Base-by-base conservation (phyloP, 2,888 invertebrate genomes). In the Sialis fuliginosa region DNA sequence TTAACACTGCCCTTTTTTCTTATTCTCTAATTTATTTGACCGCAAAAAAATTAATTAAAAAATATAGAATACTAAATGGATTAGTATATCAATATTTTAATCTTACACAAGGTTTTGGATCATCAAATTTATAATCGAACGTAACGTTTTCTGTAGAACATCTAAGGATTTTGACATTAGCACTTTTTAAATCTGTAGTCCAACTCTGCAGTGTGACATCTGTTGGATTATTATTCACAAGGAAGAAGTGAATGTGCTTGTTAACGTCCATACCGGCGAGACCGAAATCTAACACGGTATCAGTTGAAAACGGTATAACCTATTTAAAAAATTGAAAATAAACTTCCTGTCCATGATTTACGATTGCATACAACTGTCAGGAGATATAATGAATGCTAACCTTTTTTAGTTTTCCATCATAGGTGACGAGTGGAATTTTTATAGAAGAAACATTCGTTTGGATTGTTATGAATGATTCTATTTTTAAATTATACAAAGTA, bases 181-280 rank as follows among this genome's bases (percentile, higher is more conserved):
- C 71, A 51, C 71, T 69, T 6, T 74, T 71, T 57, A 75, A 67
- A 53, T 78, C 77, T 5, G 73, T 72, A 41, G 72, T 71, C 66
- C 77, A 71, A 34, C 70, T 69, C 51, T 69, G 71, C 51, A 81
- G 58, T 48, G 72, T 70, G 54, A 87, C 73, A 55, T 75, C 71
- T 33, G 85, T 77, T 8, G 86, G 85, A 65, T 87, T 87, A 52
- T 75, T 72, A 64, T 88, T 88, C 54, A 77, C 68, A 34, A 87
- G 61, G 33, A 81, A 74, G 62, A 86, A 80, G 56, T 75, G 67
- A 54, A 86, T 77, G 54, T 79, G 79, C 57, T 81, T 78, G 54
- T 75, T 74, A 46, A 71, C 67, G 44, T 75, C 73, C 57, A 75
- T 69, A 54, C 78, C 74, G 51, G 83, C 68, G 48, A 75, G 69